Evolutionary conservation across 2,113 vertebrate genomes (phyloP).

Genomic region (Leuciscus idus): DNA sequence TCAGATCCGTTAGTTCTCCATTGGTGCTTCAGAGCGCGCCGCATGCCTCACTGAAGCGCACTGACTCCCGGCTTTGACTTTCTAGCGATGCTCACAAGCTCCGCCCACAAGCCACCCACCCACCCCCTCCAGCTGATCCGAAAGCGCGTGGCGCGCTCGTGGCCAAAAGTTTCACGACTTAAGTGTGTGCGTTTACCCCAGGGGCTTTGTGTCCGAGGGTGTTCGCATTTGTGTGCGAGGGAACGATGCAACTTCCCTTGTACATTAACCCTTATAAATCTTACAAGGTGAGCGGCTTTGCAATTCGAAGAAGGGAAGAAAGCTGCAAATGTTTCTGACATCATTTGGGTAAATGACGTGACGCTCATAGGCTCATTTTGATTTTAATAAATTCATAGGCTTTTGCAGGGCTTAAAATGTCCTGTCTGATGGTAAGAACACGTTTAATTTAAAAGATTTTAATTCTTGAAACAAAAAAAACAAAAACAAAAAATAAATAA

Average conservation of each 20-base stretch:
- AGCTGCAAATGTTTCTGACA: neutral
- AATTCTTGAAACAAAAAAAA: too few species aligned
- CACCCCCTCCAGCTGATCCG: slow-evolving; percentile 65
- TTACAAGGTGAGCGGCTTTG: neutral
- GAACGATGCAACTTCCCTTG: neutral
- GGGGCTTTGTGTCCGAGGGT: slow-evolving; percentile 54
- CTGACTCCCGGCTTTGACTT: slow-evolving; percentile 59
- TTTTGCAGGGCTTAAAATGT: too few species aligned
- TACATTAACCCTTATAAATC: neutral
- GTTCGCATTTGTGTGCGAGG: slow-evolving; percentile 17
- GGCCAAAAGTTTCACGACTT: slow-evolving; percentile 68
- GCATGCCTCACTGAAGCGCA: slow-evolving; percentile 66
- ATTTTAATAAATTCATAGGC: too few species aligned
- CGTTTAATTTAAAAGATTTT: neutral
- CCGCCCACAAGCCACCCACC: slow-evolving; percentile 64
- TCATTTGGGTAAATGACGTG: neutral
- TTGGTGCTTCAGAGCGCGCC: slow-evolving; percentile 57
- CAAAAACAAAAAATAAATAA: too few species aligned
- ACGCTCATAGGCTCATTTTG: neutral
- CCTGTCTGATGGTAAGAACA: neutral
- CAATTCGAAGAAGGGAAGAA: neutral
- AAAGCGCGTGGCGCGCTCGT: slow-evolving; percentile 80
- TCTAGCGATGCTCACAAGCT: slow-evolving; percentile 62
- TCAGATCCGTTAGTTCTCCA: slow-evolving; percentile 65
- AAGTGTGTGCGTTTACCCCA: slow-evolving; percentile 48